Base-by-base conservation (phyloP, 2,888 invertebrate genomes). In the Machimus rusticus region DNA sequence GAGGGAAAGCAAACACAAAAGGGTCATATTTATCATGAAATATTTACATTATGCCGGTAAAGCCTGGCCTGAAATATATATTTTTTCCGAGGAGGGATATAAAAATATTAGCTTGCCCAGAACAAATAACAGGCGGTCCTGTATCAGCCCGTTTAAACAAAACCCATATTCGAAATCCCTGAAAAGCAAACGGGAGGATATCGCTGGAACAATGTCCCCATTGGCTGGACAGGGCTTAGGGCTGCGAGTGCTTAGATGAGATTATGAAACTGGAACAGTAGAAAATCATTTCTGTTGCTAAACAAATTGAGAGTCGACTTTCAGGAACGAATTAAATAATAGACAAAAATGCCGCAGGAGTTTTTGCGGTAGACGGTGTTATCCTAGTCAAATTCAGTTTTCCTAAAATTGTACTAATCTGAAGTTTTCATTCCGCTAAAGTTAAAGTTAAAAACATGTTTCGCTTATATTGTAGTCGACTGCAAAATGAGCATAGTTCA, bases 21-120 rank as follows among this genome's bases (percentile, higher is more conserved):
- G 51, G 81, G 81, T 51, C 55, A 81, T 55, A 79, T 81, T 81
- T 81, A 81, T 81, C 81, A 55, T 81, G 51, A 51, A 81, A 81
- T 81, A 81, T 81, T 81, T 81, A 81, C 81, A 81, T 31, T 23
- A 5, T 55, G 34, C 55, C 23, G 55, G 46, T 5, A 81, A 51
- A 81, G 51, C 46, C 46, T 31, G 16, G 19, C 14, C 51, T 46
- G 34, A 19, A 55, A 81, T 19, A 66, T 55, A 55, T 55, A 19
- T 31, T 81, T 81, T 28, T 28, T 34, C 31, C 4, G 43, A 43
- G 23, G 9, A 6, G 66, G 57, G 66, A 66, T 23, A 66, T 28
- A 66, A 66, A 66, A 39, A 34, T 39, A 23, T 78, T 78, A 78
- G 43, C 78, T 43, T 39, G 78, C 28, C 78, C 78, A 78, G 78